These are phyloP conservation scores for Amphimedon queenslandica DNA, from an alignment of 37 sponge, comb jelly and placozoan species.

Conservation along the genomic window DNA sequence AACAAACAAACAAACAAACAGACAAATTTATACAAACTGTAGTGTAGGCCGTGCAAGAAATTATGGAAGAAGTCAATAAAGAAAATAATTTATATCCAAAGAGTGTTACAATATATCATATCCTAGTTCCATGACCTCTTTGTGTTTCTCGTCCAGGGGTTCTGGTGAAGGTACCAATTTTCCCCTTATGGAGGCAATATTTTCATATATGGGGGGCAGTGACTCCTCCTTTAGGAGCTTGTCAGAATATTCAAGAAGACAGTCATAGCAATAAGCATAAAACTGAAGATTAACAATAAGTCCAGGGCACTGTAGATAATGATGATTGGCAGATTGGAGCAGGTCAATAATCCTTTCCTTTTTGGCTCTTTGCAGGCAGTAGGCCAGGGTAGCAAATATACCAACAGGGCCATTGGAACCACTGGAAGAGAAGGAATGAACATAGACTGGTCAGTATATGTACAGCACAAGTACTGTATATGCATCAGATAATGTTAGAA, in stretches of 20 bases:
- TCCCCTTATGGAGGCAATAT: not conserved
- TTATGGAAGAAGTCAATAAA: no score
- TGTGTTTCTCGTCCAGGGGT: not conserved
- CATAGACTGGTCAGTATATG: no score
- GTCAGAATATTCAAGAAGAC: constrained; percentile 33
- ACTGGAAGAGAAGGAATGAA: constrained; percentile 13
- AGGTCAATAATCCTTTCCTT: constrained; percentile 60
- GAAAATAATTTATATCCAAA: no score
- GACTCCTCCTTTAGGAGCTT: not conserved
- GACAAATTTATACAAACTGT: no score
- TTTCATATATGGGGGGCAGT: not conserved
- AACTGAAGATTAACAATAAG: constrained; percentile 19
- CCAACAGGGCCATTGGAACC: constrained; percentile 56
- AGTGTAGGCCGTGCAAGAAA: no score
- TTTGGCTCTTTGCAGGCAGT: constrained; percentile 56
- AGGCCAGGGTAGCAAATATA: constrained; percentile 40
- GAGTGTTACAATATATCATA: no score
- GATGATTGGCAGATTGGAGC: constrained; percentile 51
- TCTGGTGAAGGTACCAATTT: not conserved
- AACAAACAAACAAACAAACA: no score
- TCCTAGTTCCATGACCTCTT: no score
- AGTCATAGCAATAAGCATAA: constrained; percentile 60
- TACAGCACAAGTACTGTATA: no score
- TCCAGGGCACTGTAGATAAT: constrained; percentile 57
- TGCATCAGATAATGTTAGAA: no score